Evolutionary conservation across 2,113 vertebrate genomes (phyloP), one percentile per base, ranked within the genome.

Genomic region (Picathartes gymnocephalus): DNA sequence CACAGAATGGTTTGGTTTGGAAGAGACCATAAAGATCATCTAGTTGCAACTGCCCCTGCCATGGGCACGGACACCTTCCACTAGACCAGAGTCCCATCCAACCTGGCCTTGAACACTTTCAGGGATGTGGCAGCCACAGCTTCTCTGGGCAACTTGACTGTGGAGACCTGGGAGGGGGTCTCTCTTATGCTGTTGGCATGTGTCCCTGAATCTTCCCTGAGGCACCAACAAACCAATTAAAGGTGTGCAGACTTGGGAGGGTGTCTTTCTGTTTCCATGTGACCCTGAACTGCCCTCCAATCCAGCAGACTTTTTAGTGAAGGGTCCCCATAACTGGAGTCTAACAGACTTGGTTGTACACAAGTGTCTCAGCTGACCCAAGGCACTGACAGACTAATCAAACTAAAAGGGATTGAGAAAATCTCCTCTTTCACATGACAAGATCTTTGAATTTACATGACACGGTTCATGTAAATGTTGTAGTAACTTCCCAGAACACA

Each of bases 381-480:
- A 44, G 33, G 12, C 28, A 47, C 33, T 23, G 47, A 21, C 39
- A 62, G 47, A n/a, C 13, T 30, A 69, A 78, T 20, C 28, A n/a
- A 78, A 70, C 23, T 45, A 22, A 37, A n/a, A 53, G 10, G 22
- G 10, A 22, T 45, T 53, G 64, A 54, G 73, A 70, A 87, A 79
- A 70, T 45, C 10, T 39, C 19, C 23, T 53, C 28, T 78, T 62
- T 21, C 47, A 30, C 13, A 13, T 28, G 39, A 24, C 30, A 47
- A 30, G 47, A 20, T 39, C 82, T 94, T 95, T 81, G 47, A 93
- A 92, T 64, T 91, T 90, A 92, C 39, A 35, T 40, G 61, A 90
- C 20, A 68, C 18, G 23, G 30, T 40, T 54, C 10, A 23, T 31
- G 64, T 20, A 58, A 50, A 54, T 33, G 24, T 56, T 40, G n/a